Evolutionary conservation across 2,888 invertebrate genomes (phyloP), one percentile per base, ranked within the genome.

Genomic region (Crematogaster levior): DNA sequence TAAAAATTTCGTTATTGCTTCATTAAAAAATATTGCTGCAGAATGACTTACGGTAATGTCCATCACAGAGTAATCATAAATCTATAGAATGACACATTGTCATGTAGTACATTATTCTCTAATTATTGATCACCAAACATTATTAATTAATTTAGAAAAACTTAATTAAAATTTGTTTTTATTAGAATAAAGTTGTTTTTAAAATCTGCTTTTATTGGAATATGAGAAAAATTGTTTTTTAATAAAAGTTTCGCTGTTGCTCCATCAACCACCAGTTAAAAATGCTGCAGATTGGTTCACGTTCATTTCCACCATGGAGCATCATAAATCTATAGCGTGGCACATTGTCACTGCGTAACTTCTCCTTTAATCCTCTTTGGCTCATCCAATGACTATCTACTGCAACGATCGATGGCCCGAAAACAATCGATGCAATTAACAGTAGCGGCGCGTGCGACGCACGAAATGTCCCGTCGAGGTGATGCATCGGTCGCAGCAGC

Each of bases 401-500:
- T 21, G 70, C 27, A 6, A 86, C 83, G 85, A 89, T 86, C 85
- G 86, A 40, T 88, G 85, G 89, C 87, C 84, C 86, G 90, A 88
- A 90, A 91, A 89, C 90, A 88, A 93, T 92, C 93, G 91, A 93
- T 92, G 92, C 91, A 93, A 93, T 93, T 93, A 93, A 92, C 92
- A 90, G 91, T 91, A 90, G 90, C 91, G 89, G 86, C 87, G 87
- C 68, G 87, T 90, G 91, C 91, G 91, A 92, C 88, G 88, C 89
- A 88, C 83, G 84, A 70, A 77, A 77, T 21, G 72, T 77, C 40
- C 77, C 51, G 40, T 74, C 84, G 88, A 89, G 89, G 87, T 90
- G 91, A 92, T 89, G 91, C 90, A 90, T 87, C 85, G 90, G 84
- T 81, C 77, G 88, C 81, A 91, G 89, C 92, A 92, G 91, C 91